These are phyloP conservation scores for Drosophila borealis DNA, from an alignment of 2,888 invertebrate species.

Conservation along the genomic window DNA sequence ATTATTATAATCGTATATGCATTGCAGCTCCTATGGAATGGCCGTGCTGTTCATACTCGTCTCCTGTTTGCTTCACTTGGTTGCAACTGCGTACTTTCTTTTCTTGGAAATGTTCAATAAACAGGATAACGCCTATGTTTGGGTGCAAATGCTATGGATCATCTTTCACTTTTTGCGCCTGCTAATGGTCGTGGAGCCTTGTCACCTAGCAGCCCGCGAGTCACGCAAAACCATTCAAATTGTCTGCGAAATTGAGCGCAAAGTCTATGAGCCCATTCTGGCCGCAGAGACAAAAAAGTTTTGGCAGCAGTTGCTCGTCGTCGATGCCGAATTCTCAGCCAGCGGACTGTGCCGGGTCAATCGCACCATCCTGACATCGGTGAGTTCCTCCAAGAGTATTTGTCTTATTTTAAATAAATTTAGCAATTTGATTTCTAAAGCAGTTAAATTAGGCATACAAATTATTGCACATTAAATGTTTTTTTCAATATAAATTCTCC, in stretches of 20 bases:
- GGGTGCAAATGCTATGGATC: constrained; percentile 86
- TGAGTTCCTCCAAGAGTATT: constrained; percentile 66
- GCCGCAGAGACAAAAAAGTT: constrained; percentile 84
- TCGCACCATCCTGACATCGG: constrained; percentile 86
- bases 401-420: not conserved
- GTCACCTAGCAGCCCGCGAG: constrained; percentile 85
- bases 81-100: constrained; percentile 87
- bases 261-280: constrained; percentile 77
- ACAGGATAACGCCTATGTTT: constrained; percentile 84
- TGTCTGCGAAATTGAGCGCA: constrained; percentile 85
- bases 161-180: constrained; percentile 85
- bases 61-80: constrained; percentile 86
- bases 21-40: constrained; percentile 84
- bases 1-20: no score
- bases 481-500: not conserved
- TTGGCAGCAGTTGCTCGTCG: constrained; percentile 84
- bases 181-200: constrained; percentile 86
- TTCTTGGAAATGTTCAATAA: constrained; percentile 85
- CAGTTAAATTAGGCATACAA: no score
- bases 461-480: not conserved
- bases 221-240: constrained; percentile 85
- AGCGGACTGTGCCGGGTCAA: constrained; percentile 86
- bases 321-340: constrained; percentile 85
- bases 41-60: constrained; percentile 85
- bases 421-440: no score